These are phyloP conservation scores for Thereva unica DNA, from an alignment of 2,888 invertebrate genomes.

Conservation along the genomic window DNA sequence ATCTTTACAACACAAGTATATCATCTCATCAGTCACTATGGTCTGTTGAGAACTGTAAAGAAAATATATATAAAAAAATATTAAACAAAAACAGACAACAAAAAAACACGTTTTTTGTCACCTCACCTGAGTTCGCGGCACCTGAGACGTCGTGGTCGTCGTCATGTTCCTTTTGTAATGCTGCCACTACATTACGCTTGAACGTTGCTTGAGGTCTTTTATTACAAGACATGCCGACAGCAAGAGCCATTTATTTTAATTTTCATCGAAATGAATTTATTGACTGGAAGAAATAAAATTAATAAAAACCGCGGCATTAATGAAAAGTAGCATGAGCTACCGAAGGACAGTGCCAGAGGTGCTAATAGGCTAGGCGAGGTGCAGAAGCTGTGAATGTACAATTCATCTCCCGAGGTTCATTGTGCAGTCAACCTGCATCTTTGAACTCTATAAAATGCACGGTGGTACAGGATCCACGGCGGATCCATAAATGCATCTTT, in stretches of 20 bases:
- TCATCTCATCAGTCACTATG: neutral
- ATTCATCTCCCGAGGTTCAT: conserved; percentile 14
- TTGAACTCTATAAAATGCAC: conserved; percentile 5
- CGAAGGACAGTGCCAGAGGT: conserved; percentile 19
- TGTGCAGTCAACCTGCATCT: conserved; percentile 2
- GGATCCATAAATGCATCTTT: conserved; percentile 18
- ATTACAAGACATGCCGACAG: conserved; percentile 34
- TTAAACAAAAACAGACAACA: conserved; percentile 3
- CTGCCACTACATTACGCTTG: conserved; percentile 37
- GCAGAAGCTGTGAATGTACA: neutral
- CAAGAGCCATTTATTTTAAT: conserved; percentile 35
- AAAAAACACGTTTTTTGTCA: neutral
- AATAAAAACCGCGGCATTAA: conserved; percentile 25
- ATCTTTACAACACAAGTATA: neutral
- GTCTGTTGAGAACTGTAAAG: neutral
- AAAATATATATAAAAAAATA: neutral
- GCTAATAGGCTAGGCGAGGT: conserved; percentile 27
- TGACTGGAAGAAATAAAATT: conserved; percentile 37
- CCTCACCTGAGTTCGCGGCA: conserved; percentile 1
- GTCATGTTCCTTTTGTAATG: conserved; percentile 16
- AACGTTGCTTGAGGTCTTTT: conserved; percentile 21
- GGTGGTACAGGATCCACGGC: conserved; percentile 26
- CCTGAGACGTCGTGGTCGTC: neutral
- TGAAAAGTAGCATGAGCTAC: conserved; percentile 17
- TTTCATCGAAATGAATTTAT: conserved; percentile 37